A percentile compares a stretch with the other conserved stretches of the same genome.
These are phyloP conservation scores for Syrmaticus mikado DNA, from an alignment of 2,113 vertebrate genomes.

Conservation along the genomic window DNA sequence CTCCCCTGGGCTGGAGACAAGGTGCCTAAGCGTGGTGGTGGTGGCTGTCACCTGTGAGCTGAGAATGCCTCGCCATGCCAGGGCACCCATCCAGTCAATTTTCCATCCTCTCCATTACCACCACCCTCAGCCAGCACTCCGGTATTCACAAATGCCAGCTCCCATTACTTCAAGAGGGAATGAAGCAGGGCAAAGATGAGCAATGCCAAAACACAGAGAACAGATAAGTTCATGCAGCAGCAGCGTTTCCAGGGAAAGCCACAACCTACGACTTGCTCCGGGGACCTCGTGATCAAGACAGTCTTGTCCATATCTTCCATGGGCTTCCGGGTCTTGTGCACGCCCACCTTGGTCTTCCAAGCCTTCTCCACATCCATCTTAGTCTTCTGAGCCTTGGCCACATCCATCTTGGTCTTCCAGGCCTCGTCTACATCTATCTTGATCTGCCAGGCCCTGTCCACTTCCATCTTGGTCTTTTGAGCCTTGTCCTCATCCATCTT, in stretches of 20 bases:
- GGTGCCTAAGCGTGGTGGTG: neutral
- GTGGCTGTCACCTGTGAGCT: accelerated
- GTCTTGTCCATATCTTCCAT: accelerated
- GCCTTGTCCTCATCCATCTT: neutral
- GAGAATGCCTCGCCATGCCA: accelerated
- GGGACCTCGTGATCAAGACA: neutral
- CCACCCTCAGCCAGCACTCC: accelerated
- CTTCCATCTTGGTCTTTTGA: neutral
- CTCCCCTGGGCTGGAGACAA: neutral
- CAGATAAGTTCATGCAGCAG: neutral
- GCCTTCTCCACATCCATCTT: too few relatives aligned
- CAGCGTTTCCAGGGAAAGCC: neutral
- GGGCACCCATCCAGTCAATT: neutral
- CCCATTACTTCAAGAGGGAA: neutral
- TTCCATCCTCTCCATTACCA: neutral
- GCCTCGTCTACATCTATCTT: too few relatives aligned
- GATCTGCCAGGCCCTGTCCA: neutral
- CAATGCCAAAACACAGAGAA: neutral
- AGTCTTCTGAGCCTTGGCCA: neutral
- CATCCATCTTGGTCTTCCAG: neutral
- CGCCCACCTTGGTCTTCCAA: accelerated
- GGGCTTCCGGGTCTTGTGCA: neutral
- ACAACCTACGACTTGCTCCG: neutral
- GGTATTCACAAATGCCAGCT: accelerated
- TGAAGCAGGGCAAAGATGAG: neutral